Evolutionary conservation across 2,113 vertebrate genomes (phyloP).

Genomic region (Apodemus speciosus): DNA sequence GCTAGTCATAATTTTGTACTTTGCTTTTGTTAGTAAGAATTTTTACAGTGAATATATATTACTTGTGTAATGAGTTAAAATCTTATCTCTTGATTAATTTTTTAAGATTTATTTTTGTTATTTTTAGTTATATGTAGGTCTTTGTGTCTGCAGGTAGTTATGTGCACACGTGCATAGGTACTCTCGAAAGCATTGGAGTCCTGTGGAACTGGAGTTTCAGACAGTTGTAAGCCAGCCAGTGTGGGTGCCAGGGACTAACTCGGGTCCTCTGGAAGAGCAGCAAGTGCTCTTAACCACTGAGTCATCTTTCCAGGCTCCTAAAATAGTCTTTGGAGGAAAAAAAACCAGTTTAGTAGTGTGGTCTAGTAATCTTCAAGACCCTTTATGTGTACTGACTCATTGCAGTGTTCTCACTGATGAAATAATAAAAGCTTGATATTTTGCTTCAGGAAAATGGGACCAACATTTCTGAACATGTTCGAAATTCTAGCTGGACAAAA

Average conservation of each 20-base stretch:
- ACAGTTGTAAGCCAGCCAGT: neutral
- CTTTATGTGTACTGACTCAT: conserved; percentile 10
- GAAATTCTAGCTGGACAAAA: conserved; percentile 88
- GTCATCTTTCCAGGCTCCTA: neutral
- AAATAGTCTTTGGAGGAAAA: conserved; percentile 6
- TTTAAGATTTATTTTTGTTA: neutral
- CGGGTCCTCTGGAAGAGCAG: neutral
- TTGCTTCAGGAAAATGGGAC: conserved; percentile 86
- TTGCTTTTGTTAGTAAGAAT: conserved; percentile 45
- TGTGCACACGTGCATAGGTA: neutral
- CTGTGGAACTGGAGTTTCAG: neutral
- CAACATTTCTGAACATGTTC: conserved; percentile 81
- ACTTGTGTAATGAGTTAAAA: conserved; percentile 18
- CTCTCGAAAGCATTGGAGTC: neutral
- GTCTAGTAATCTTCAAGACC: conserved; percentile 21
- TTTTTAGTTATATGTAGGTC: neutral
- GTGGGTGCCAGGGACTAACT: neutral
- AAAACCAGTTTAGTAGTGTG: neutral
- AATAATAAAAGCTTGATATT: conserved; percentile 41
- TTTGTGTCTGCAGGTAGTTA: neutral
- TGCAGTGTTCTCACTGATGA: conserved; percentile 44
- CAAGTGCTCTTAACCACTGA: neutral
- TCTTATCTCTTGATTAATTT: neutral
- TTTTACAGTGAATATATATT: neutral
- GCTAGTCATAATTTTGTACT: neutral